Conservation (phyloP, 2,888 invertebrate species). For the Macrosoma leucophasiata region DNA sequence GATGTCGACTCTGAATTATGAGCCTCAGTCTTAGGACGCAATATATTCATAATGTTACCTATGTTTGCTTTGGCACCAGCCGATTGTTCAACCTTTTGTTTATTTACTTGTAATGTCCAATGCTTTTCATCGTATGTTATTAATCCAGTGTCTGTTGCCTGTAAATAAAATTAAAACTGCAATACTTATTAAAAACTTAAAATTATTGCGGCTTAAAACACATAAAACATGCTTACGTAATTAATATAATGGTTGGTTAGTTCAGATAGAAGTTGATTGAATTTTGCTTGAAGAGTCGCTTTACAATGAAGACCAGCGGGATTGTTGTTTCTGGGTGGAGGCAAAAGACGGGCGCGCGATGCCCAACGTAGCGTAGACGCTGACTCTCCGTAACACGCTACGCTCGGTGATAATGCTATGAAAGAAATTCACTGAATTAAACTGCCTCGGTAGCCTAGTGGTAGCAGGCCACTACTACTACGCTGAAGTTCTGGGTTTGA, state of each 20-base stretch:
- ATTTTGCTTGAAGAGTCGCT: conserved; percentile 58
- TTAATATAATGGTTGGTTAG: conserved; percentile 49
- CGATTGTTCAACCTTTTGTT: conserved; percentile 16
- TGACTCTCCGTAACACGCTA: conserved; percentile 85
- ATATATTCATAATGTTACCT: conserved; percentile 56
- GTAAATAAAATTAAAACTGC: conserved; percentile 26
- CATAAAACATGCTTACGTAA: conserved; percentile 40
- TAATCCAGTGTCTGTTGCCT: conserved; percentile 54
- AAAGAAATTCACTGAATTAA: too few relatives aligned
- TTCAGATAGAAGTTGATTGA: conserved; percentile 45
- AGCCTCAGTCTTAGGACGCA: conserved; percentile 42
- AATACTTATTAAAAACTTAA: conserved; percentile 1
- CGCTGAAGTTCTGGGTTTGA: too few relatives aligned
- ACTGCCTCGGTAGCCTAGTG: too few relatives aligned
- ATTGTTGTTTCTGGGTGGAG: conserved; percentile 31
- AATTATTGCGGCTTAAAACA: neutral
- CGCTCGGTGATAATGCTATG: conserved; percentile 85
- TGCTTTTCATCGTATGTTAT: conserved; percentile 49
- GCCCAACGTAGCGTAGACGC: conserved; percentile 89
- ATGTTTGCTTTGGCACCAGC: conserved; percentile 37
- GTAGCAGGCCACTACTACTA: too few relatives aligned
- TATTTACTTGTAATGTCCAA: conserved; percentile 38
- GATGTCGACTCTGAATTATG: conserved; percentile 47
- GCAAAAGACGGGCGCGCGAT: conserved; percentile 82
- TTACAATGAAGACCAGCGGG: conserved; percentile 29